Conservation (phyloP, 2,113 vertebrate species). For the Danionella cerebrum region DNA sequence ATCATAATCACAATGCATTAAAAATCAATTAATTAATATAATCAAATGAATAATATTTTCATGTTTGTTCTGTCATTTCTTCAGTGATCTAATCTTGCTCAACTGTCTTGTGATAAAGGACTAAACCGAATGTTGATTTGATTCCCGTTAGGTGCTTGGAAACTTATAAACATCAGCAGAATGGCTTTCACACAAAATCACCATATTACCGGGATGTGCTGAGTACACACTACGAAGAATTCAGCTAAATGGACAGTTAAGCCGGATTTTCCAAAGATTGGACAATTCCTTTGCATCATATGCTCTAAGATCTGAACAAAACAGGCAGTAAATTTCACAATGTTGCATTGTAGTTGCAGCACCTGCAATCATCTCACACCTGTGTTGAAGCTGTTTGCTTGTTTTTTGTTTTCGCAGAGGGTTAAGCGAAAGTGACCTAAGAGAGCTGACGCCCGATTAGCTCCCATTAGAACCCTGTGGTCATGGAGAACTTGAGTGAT, state of each 20-base stretch:
- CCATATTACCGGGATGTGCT: constrained; percentile 33
- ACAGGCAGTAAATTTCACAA: neutral
- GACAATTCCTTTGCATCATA: constrained; percentile 37
- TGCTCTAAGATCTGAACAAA: constrained; percentile 16
- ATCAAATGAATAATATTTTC: too few species aligned
- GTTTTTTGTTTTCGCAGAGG: constrained; percentile 31
- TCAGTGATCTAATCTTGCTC: too few species aligned
- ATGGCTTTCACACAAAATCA: constrained; percentile 37
- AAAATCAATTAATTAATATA: too few species aligned
- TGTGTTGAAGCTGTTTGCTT: constrained; percentile 27
- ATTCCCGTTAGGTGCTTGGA: neutral
- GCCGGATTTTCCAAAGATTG: constrained; percentile 37
- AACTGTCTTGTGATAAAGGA: too few species aligned
- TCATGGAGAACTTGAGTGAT: constrained; percentile 38
- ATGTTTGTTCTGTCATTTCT: too few species aligned
- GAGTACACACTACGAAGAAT: constrained; percentile 32
- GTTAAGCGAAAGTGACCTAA: constrained; percentile 40
- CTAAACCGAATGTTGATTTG: neutral
- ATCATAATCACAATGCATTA: too few species aligned
- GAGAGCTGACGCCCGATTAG: constrained; percentile 41
- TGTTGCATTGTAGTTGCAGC: neutral
- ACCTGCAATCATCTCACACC: constrained; percentile 35
- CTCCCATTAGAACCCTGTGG: constrained; percentile 38
- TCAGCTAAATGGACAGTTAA: constrained; percentile 41
- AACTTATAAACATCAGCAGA: constrained; percentile 29